Evolutionary conservation across 2,888 invertebrate genomes (phyloP).

Genomic region (Chrysodeixis includens): DNA sequence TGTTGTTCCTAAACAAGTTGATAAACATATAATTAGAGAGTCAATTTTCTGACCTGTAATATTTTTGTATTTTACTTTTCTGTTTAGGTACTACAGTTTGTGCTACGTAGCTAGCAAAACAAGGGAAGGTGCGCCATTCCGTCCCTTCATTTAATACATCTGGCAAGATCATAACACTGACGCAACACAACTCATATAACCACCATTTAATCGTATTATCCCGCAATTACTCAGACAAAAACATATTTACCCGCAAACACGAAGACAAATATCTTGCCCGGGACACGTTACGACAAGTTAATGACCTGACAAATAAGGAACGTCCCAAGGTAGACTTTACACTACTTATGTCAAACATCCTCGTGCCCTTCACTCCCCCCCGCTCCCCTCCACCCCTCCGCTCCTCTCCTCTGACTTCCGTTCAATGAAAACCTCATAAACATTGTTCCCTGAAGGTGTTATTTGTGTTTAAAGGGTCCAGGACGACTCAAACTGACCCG

Average conservation of each 20-base stretch:
- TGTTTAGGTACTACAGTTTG: not conserved
- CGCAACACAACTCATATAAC: slow-evolving; percentile 4
- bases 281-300: slow-evolving; percentile 37
- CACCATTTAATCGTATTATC: not conserved
- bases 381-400: not conserved
- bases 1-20: not conserved
- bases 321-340: slow-evolving; percentile 46
- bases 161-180: not conserved
- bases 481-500: slow-evolving; percentile 45
- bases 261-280: slow-evolving; percentile 21
- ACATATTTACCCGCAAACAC: slow-evolving; percentile 14
- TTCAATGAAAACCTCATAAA: slow-evolving; percentile 69
- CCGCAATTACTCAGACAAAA: not conserved
- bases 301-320: slow-evolving; percentile 47
- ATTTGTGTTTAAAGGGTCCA: slow-evolving; percentile 73
- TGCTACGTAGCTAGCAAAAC: not conserved
- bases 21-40: not conserved
- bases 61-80: not conserved
- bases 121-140: not conserved
- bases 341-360: slow-evolving; percentile 47
- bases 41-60: too few relatives aligned
- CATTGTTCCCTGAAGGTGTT: slow-evolving; percentile 67
- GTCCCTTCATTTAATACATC: not conserved
- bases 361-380: not conserved
- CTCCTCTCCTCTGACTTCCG: slow-evolving; percentile 39